phyloP scores from a whole-genome alignment of 1,140 invertebrate species.

The Pogonus chalceus region DNA sequence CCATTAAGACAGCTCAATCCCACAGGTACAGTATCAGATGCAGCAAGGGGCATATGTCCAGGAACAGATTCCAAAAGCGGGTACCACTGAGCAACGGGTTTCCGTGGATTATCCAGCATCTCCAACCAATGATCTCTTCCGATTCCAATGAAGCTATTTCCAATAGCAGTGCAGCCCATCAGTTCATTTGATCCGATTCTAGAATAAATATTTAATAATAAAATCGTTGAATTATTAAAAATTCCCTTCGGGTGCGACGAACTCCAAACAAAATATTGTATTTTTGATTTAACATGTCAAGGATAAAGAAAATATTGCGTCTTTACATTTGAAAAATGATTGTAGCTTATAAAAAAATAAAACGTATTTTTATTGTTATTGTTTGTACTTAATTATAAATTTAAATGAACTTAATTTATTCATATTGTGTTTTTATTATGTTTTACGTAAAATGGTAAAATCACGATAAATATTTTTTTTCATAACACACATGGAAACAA shows the following conservation, averaged over 20 bases:
- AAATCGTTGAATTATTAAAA: too few species aligned
- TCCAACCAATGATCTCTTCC: slow-evolving; percentile 83
- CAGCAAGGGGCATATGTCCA: slow-evolving; percentile 42
- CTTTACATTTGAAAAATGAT: too few species aligned
- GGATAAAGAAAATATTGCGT: too few species aligned
- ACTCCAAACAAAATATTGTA: too few species aligned
- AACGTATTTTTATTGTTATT: neutral
- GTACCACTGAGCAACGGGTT: slow-evolving; percentile 81
- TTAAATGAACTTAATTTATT: too few species aligned
- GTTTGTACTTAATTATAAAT: too few species aligned
- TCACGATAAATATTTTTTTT: too few species aligned
- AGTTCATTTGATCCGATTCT: slow-evolving; percentile 81
- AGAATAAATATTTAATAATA: slow-evolving; percentile 12
- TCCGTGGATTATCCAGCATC: slow-evolving; percentile 75
- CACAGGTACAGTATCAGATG: slow-evolving; percentile 43
- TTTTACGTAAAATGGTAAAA: too few species aligned
- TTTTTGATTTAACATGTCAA: too few species aligned
- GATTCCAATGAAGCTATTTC: slow-evolving; percentile 63
- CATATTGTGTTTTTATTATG: too few species aligned
- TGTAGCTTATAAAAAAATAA: slow-evolving; percentile 2
- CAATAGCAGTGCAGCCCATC: slow-evolving; percentile 74
- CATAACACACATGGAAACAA: too few species aligned
- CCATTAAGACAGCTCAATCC: slow-evolving; percentile 54
- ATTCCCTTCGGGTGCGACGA: too few species aligned
- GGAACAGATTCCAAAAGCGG: slow-evolving; percentile 58